phyloP scores from a whole-genome alignment of 2,113 vertebrate genomes.

The Anguilla japonica region DNA sequence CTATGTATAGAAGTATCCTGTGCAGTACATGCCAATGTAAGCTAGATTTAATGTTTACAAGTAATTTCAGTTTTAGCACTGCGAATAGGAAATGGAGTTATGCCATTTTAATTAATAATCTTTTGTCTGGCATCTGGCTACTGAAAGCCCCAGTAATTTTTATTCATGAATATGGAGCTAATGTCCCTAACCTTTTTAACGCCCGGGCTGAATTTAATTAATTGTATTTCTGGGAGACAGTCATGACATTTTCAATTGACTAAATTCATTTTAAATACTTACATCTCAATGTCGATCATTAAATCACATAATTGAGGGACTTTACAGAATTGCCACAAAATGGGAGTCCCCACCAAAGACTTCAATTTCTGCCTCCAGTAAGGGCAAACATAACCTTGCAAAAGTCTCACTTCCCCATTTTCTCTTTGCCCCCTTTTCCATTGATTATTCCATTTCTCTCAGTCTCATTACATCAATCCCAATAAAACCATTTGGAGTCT shows the following conservation, averaged over 20 bases:
- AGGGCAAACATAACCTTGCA: neutral
- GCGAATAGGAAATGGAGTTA: neutral
- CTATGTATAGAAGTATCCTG: neutral
- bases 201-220: conserved; percentile 15
- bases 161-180: conserved; percentile 27
- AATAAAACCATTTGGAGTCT: no score
- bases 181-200: conserved; percentile 20
- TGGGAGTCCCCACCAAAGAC: neutral
- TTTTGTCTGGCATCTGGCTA: conserved; percentile 7
- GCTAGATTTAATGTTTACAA: neutral
- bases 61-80: neutral
- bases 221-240: conserved; percentile 1
- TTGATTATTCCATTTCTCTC: neutral
- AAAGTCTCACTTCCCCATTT: neutral
- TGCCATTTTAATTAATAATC: conserved; percentile 15
- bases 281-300: neutral
- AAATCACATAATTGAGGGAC: neutral
- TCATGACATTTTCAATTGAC: neutral
- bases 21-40: neutral
- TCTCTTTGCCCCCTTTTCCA: neutral
- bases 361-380: neutral
- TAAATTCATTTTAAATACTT: neutral
- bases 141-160: conserved; percentile 19
- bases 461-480: no score
- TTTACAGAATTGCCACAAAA: neutral